Evolutionary conservation across 2,797 vertebrate species (phyloP).

Genomic region (Zalophus californianus): DNA sequence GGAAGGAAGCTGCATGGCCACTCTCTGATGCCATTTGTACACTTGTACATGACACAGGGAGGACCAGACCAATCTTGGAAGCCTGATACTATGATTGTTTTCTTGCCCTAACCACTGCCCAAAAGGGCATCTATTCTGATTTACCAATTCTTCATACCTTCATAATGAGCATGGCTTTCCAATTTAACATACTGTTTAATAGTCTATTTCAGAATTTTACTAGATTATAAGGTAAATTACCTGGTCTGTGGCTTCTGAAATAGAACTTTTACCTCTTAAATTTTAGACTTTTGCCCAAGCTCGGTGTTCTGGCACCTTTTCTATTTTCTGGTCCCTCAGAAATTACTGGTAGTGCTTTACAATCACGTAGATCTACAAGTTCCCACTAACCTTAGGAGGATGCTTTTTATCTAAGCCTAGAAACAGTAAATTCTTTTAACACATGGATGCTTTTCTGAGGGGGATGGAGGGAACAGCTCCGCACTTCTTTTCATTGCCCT

Average conservation of each 20-base stretch:
- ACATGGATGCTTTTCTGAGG: background rate
- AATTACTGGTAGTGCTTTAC: background rate
- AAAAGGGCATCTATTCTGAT: background rate
- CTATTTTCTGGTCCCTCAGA: background rate
- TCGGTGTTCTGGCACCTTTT: background rate
- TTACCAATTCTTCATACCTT: background rate
- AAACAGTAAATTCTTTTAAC: conserved; percentile 1
- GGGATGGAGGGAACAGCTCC: background rate
- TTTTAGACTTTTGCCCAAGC: background rate
- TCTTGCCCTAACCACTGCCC: background rate
- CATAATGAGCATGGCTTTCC: background rate
- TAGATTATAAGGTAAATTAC: conserved; percentile 6
- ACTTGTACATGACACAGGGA: background rate
- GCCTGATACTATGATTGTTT: background rate
- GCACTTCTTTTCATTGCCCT: background rate
- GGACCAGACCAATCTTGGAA: background rate
- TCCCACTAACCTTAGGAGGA: background rate
- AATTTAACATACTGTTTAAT: background rate
- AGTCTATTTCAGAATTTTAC: background rate
- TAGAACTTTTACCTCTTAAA: background rate
- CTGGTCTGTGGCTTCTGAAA: background rate
- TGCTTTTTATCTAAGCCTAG: background rate
- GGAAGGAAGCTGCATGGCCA: background rate
- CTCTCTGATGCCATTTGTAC: background rate
- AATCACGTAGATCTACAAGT: background rate